Percentiles rank a stretch among this genome's conserved stretches.
Evolutionary conservation across 2,797 vertebrate species (phyloP).

Genomic region (Limosa lapponica): DNA sequence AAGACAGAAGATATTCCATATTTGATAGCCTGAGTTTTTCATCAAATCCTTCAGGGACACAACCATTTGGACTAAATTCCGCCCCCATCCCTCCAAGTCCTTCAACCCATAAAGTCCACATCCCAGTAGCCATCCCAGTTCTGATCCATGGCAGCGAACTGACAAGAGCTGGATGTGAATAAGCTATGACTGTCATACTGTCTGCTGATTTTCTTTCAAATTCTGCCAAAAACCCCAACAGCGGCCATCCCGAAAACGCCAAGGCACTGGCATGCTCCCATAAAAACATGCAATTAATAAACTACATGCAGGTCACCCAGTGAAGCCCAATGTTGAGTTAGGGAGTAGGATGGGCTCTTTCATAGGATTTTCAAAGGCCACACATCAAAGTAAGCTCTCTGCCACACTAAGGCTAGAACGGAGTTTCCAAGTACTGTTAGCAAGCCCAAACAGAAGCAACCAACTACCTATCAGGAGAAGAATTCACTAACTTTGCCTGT

Average conservation of each 20-base stretch:
- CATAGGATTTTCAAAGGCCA: neutral
- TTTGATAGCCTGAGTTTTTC: neutral
- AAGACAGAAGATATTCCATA: neutral
- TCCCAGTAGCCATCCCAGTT: neutral
- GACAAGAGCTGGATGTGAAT: neutral
- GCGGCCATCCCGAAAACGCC: neutral
- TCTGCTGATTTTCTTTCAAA: neutral
- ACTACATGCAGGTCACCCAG: neutral
- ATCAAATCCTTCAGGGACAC: neutral
- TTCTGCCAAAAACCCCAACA: neutral
- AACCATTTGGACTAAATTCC: neutral
- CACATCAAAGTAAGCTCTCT: neutral
- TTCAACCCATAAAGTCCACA: neutral
- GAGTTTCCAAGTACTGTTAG: neutral
- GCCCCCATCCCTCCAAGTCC: neutral
- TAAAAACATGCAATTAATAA: neutral
- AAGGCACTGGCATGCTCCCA: neutral
- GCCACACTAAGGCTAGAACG: neutral
- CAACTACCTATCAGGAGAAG: neutral
- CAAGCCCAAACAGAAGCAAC: neutral
- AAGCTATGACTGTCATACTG: neutral
- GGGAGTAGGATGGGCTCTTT: neutral
- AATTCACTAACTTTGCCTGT: neutral
- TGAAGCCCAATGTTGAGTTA: neutral
- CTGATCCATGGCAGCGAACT: neutral